phyloP scores from a whole-genome alignment of 2,113 vertebrate genomes.

The Axis porcinus region DNA sequence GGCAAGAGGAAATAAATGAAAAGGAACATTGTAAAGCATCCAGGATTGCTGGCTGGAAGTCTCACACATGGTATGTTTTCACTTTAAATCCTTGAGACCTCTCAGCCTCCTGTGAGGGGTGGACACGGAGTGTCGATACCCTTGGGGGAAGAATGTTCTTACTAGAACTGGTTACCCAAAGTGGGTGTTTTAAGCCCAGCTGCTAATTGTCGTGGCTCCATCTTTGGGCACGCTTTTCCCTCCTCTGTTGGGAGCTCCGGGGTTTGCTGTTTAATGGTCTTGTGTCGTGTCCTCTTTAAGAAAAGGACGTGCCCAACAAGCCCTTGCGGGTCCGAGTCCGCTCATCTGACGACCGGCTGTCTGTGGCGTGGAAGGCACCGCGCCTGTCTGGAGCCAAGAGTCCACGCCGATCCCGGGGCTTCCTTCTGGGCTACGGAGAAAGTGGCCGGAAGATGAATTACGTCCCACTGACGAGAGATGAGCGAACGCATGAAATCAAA shows the following conservation, averaged over 20 bases:
- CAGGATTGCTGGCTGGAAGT: conserved; percentile 36
- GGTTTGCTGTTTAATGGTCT: neutral
- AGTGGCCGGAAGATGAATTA: conserved; percentile 83
- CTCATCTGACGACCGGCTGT: conserved; percentile 71
- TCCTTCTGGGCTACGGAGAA: conserved; percentile 82
- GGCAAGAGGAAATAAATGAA: conserved; percentile 27
- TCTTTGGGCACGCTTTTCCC: neutral
- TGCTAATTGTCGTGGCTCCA: neutral
- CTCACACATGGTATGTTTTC: neutral
- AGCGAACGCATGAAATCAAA: conserved; percentile 84
- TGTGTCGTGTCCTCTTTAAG: conserved; percentile 78
- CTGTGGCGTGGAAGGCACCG: conserved; percentile 84
- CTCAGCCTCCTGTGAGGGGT: neutral
- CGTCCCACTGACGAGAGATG: conserved; percentile 85
- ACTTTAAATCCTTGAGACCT: conserved; percentile 1
- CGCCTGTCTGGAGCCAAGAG: conserved; percentile 87
- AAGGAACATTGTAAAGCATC: conserved; percentile 1
- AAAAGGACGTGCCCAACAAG: conserved; percentile 83
- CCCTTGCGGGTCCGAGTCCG: conserved; percentile 77
- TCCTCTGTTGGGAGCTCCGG: accelerated
- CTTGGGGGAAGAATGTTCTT: neutral
- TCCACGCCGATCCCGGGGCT: conserved; percentile 80
- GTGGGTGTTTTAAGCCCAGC: neutral
- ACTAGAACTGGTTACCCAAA: neutral
- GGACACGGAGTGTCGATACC: accelerated